A percentile compares a stretch with the other conserved stretches of the same genome.
Conservation (phyloP, 2,888 invertebrate species). For the Automeris io region DNA sequence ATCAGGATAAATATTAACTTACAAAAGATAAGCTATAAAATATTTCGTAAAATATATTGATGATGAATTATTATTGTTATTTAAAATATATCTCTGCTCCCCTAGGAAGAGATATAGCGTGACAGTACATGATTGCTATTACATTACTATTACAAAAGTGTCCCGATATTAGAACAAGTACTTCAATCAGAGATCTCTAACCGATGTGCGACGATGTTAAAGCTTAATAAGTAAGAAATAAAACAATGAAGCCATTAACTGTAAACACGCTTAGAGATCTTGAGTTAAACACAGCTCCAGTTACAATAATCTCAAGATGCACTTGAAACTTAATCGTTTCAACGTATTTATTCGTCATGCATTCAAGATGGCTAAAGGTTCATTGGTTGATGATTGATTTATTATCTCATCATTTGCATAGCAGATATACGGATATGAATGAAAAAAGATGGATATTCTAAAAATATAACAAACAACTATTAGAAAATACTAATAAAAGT, state of each 20-base stretch:
- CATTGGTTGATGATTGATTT: conserved; percentile 30
- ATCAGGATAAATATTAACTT: too few relatives aligned
- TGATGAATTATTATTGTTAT: too few relatives aligned
- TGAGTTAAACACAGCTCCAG: conserved; percentile 29
- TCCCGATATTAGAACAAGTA: too few relatives aligned
- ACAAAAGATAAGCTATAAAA: too few relatives aligned
- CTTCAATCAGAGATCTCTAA: background rate
- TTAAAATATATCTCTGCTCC: too few relatives aligned
- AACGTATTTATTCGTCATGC: conserved; percentile 19
- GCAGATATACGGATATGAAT: background rate
- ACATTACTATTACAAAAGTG: too few relatives aligned
- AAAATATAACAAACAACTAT: too few relatives aligned
- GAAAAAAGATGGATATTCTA: background rate
- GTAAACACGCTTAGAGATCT: conserved; percentile 27
- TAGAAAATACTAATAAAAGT: too few relatives aligned
- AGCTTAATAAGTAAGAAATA: conserved; percentile 29
- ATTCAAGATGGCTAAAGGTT: conserved; percentile 9
- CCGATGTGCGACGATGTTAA: background rate
- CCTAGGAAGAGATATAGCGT: too few relatives aligned
- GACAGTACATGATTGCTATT: too few relatives aligned
- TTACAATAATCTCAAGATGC: conserved; percentile 42
- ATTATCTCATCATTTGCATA: conserved; percentile 14
- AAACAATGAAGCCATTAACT: conserved; percentile 41
- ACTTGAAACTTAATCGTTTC: conserved; percentile 46
- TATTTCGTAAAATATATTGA: too few relatives aligned